A percentile compares a stretch with the other conserved stretches of the same genome.
Evolutionary conservation across 2,888 invertebrate genomes (phyloP).

Genomic region (Lamellibrachia columna): DNA sequence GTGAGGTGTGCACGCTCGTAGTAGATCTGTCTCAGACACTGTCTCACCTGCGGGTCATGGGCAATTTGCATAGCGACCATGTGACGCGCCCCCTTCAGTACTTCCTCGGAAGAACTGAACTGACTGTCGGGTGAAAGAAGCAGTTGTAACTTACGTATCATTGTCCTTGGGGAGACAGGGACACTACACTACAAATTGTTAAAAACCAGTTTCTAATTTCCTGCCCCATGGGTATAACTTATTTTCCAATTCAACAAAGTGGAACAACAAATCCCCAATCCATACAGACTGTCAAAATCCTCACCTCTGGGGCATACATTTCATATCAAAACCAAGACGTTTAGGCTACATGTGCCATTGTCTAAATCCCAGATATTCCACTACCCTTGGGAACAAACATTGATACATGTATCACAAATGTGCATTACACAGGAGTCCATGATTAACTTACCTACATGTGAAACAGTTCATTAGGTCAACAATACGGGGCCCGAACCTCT

Average conservation of each 20-base stretch:
- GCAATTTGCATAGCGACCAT: constrained; percentile 95
- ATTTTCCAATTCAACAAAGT: background rate
- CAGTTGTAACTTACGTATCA: background rate
- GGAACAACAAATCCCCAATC: too few species aligned
- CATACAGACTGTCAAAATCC: too few species aligned
- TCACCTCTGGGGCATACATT: too few species aligned
- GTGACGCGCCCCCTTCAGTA: constrained; percentile 87
- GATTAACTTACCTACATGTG: too few species aligned
- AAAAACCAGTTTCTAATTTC: background rate
- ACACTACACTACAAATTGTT: background rate
- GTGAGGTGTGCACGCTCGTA: constrained; percentile 87
- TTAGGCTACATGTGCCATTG: too few species aligned
- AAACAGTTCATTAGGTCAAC: too few species aligned
- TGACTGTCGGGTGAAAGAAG: constrained; percentile 31
- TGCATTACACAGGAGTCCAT: too few species aligned
- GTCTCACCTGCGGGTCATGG: constrained; percentile 89
- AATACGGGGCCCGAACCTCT: too few species aligned
- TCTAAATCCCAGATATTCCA: too few species aligned
- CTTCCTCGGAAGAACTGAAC: constrained; percentile 80
- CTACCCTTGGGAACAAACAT: too few species aligned
- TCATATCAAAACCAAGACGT: too few species aligned
- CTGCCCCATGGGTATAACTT: background rate
- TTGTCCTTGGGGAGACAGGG: background rate
- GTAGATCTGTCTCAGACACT: constrained; percentile 81
- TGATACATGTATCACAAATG: too few species aligned